Conservation (phyloP, 2,888 invertebrate genomes). For the Drosophila incognita region DNA sequence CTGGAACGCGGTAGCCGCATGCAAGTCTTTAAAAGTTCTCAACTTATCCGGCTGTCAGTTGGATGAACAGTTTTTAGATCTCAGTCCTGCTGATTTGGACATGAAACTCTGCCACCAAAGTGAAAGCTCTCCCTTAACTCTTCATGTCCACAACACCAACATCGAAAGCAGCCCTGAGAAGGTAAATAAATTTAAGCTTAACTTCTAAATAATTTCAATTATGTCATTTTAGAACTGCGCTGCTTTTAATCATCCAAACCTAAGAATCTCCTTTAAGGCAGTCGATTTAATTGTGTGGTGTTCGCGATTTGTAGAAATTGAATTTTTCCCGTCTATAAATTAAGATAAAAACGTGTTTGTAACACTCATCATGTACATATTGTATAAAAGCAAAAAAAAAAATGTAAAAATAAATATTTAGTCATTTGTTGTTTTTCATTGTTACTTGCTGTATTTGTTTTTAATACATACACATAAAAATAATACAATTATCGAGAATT, state of each 20-base stretch:
- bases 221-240: slow-evolving; percentile 14
- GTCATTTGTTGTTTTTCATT: slow-evolving; percentile 21
- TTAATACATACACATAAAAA: slow-evolving; percentile 68
- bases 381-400: not conserved
- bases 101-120: not conserved
- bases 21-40: slow-evolving; percentile 19
- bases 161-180: not conserved
- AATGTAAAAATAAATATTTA: not conserved
- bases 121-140: slow-evolving; percentile 19
- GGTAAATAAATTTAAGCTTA: slow-evolving; percentile 5
- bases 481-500: slow-evolving; percentile 62
- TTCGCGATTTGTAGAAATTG: slow-evolving; percentile 41
- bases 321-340: slow-evolving; percentile 5
- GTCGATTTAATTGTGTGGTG: slow-evolving; percentile 32
- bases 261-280: slow-evolving; percentile 34
- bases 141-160: slow-evolving; percentile 34
- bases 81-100: not conserved
- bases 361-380: too few species aligned
- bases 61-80: slow-evolving; percentile 16
- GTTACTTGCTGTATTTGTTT: slow-evolving; percentile 70
- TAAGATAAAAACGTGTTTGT: not conserved
- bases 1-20: slow-evolving; percentile 39
- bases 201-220: not conserved
- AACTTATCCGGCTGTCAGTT: slow-evolving; percentile 45
- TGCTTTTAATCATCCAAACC: slow-evolving; percentile 32